These are phyloP conservation scores for Serranus cabrilla DNA, from an alignment of 2,797 vertebrate genomes.

Conservation along the genomic window DNA sequence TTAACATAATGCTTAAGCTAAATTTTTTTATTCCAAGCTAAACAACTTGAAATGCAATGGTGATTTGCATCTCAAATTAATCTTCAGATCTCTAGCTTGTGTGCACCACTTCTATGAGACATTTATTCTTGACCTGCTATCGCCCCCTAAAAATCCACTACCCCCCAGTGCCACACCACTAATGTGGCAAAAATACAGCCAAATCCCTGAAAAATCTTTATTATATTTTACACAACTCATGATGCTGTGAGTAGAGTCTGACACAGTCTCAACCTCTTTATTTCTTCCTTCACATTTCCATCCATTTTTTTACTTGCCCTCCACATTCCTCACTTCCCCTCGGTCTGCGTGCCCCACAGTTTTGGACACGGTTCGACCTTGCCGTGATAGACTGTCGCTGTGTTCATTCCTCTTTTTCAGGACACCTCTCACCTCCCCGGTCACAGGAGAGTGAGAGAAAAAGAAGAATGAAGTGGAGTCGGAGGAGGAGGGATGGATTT, in stretches of 20 bases:
- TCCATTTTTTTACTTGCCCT: conserved; percentile 22
- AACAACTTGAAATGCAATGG: too few species aligned
- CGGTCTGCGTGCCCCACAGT: conserved; percentile 63
- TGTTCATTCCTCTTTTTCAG: conserved; percentile 89
- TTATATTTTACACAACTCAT: neutral
- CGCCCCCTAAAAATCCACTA: too few species aligned
- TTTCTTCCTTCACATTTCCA: conserved; percentile 38
- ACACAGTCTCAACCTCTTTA: conserved; percentile 24
- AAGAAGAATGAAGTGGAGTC: conserved; percentile 73
- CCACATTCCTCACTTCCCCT: conserved; percentile 37
- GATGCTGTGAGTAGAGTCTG: neutral
- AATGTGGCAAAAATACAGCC: neutral
- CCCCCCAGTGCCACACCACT: accelerated
- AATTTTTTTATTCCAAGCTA: too few species aligned
- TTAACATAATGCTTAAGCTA: too few species aligned
- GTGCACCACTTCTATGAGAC: too few species aligned
- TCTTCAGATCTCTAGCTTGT: too few species aligned
- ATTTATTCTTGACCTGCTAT: too few species aligned
- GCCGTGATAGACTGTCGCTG: conserved; percentile 91
- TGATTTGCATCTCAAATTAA: too few species aligned
- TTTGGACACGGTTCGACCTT: conserved; percentile 90
- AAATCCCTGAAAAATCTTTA: neutral
- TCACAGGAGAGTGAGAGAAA: conserved; percentile 68
- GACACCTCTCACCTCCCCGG: conserved; percentile 90
- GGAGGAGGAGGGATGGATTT: conserved; percentile 93